Conservation (phyloP, 64 coral and sea anemone genomes). For the Actinia equina region DNA sequence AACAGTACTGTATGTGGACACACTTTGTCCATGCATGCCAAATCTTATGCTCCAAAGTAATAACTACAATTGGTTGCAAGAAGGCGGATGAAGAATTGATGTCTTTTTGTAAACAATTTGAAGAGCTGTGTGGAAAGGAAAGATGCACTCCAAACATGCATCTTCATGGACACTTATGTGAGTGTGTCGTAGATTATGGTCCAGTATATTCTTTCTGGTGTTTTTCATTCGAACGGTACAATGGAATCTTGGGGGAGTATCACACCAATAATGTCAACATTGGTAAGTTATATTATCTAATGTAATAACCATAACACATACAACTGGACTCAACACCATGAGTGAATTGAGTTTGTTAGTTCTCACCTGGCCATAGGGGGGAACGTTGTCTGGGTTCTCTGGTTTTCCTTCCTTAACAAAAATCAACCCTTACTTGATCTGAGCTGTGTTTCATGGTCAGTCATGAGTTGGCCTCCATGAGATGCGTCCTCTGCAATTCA, state of each 20-base stretch:
- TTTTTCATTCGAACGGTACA: too few relatives aligned
- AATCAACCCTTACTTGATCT: too few relatives aligned
- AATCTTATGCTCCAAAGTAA: neutral
- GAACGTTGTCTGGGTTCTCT: too few relatives aligned
- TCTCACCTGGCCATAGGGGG: too few relatives aligned
- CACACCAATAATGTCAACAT: neutral
- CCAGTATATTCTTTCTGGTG: neutral
- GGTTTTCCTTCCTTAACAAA: too few relatives aligned
- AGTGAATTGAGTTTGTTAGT: too few relatives aligned
- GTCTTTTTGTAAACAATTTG: slow-evolving; percentile 15
- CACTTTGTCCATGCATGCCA: slow-evolving; percentile 14
- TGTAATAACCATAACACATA: neutral
- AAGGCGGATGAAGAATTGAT: slow-evolving; percentile 2
- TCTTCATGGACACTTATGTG: neutral
- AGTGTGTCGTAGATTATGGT: slow-evolving; percentile 6
- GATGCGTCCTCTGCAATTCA: too few relatives aligned
- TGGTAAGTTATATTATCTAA: neutral
- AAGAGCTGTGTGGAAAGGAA: slow-evolving; percentile 15
- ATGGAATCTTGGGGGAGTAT: neutral
- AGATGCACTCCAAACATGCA: slow-evolving; percentile 18
- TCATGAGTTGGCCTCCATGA: too few relatives aligned
- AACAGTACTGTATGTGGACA: slow-evolving; percentile 51
- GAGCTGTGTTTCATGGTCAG: too few relatives aligned
- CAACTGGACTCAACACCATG: neutral
- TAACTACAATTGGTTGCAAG: slow-evolving; percentile 3